Conservation (phyloP, 2,888 invertebrate genomes). For the Diabrotica balteata region DNA sequence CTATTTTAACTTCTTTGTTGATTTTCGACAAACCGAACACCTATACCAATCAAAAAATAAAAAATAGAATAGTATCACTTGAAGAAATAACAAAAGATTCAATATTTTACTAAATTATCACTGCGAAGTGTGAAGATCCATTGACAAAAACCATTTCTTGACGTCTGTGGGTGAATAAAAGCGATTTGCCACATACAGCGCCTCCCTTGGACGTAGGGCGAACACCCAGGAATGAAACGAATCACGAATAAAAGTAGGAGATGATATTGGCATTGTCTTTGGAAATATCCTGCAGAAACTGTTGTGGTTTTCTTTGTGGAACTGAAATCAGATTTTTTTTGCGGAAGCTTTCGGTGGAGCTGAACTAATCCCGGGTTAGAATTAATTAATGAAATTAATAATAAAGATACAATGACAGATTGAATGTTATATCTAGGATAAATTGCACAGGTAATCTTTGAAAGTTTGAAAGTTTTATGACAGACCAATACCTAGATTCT, state of each 20-base stretch:
- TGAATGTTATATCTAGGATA: too few relatives aligned
- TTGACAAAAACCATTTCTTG: constrained; percentile 21
- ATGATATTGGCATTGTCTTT: constrained; percentile 32
- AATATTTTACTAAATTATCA: constrained; percentile 8
- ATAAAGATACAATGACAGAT: too few relatives aligned
- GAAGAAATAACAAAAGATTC: constrained; percentile 15
- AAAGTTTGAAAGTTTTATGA: too few relatives aligned
- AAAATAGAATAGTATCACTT: constrained; percentile 4
- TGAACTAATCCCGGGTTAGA: constrained; percentile 6
- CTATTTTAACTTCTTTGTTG: too few relatives aligned
- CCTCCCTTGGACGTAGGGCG: constrained; percentile 10
- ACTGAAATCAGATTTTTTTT: constrained; percentile 19
- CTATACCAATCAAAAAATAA: too few relatives aligned
- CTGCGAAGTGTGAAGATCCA: constrained; percentile 12
- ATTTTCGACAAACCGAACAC: too few relatives aligned
- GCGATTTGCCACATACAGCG: constrained; percentile 26
- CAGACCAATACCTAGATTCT: too few relatives aligned
- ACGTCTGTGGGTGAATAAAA: constrained; percentile 21
- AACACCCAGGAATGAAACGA: constrained; percentile 26
- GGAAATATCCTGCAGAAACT: constrained; percentile 24
- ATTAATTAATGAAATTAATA: too few relatives aligned
- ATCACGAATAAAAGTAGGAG: constrained; percentile 22
- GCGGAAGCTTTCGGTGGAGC: constrained; percentile 19
- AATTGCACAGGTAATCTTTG: too few relatives aligned
- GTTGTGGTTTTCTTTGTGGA: constrained; percentile 22